Evolutionary conservation across 2,888 invertebrate genomes (phyloP).

Genomic region (Caenorhabditis imperialis): DNA sequence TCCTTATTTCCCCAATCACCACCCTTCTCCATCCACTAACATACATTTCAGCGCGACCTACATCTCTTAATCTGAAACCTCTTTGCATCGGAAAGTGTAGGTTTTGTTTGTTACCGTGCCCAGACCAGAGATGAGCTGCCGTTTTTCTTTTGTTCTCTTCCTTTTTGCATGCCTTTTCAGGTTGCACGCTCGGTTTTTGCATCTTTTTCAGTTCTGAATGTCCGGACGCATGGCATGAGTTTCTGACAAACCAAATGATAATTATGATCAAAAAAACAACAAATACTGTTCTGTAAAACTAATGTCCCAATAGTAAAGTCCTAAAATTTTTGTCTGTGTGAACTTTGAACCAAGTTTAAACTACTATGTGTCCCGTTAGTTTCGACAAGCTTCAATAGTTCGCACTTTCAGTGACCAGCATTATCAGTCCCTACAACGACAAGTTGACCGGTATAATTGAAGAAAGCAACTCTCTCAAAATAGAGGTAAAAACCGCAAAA

Average conservation of each 20-base stretch:
- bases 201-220: conserved; percentile 37
- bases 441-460: conserved; percentile 65
- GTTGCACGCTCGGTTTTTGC: conserved; percentile 41
- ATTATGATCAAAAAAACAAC: neutral
- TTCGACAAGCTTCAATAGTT: neutral
- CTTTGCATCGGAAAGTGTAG: conserved; percentile 71
- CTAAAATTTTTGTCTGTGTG: conserved; percentile 39
- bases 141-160: conserved; percentile 42
- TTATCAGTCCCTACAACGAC: conserved; percentile 65
- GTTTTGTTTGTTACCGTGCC: conserved; percentile 61
- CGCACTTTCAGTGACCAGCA: conserved; percentile 64
- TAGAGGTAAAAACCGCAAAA: conserved; percentile 44
- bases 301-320: conserved; percentile 33
- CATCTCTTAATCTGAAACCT: conserved; percentile 93
- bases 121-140: conserved; percentile 34
- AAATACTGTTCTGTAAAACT: neutral
- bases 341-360: conserved; percentile 28
- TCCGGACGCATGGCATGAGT: conserved; percentile 20
- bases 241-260: neutral
- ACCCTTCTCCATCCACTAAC: conserved; percentile 55
- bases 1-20: conserved; percentile 6
- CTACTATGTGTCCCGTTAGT: conserved; percentile 40
- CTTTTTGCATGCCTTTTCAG: conserved; percentile 39
- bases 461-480: conserved; percentile 51
- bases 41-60: conserved; percentile 90